A percentile compares a stretch with the other conserved stretches of the same genome.
phyloP scores from a whole-genome alignment of 1,140 invertebrate species.

The Drosophila obscura region DNA sequence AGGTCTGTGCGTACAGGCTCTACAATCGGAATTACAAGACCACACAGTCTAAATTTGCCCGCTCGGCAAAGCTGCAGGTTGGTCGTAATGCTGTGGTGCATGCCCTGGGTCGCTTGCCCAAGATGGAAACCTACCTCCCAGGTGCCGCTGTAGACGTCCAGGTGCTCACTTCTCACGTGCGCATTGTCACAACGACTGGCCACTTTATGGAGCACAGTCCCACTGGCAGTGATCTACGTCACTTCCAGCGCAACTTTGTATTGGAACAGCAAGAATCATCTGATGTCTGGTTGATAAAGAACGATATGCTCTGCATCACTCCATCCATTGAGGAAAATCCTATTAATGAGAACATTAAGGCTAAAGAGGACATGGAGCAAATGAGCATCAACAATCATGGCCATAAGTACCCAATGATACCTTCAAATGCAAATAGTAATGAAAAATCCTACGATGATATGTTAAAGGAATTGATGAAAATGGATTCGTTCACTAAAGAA shows the following conservation, averaged over 20 bases:
- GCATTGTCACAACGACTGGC: conserved; percentile 32
- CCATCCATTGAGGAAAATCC: neutral
- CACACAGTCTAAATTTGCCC: conserved; percentile 13
- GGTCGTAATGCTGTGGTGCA: conserved; percentile 4
- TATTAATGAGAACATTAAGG: no score
- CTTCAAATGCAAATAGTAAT: no score
- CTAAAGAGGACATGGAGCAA: no score
- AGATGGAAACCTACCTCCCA: neutral
- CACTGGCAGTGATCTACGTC: neutral
- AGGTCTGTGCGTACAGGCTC: conserved; percentile 12
- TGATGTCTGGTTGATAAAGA: conserved; percentile 37
- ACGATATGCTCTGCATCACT: conserved; percentile 33
- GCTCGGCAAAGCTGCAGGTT: conserved; percentile 22
- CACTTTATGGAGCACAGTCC: neutral
- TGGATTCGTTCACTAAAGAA: no score
- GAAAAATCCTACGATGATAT: no score
- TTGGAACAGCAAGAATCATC: neutral
- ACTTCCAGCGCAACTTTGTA: conserved; percentile 35
- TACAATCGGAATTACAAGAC: conserved; percentile 38
- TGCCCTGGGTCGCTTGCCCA: conserved; percentile 32
- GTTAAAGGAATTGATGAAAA: no score
- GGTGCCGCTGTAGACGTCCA: conserved; percentile 6
- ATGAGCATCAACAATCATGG: no score
- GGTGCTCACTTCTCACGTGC: neutral
- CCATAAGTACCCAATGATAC: no score